These are phyloP conservation scores for Butastur rufipennis DNA, from an alignment of 2,113 vertebrate genomes.

Conservation along the genomic window DNA sequence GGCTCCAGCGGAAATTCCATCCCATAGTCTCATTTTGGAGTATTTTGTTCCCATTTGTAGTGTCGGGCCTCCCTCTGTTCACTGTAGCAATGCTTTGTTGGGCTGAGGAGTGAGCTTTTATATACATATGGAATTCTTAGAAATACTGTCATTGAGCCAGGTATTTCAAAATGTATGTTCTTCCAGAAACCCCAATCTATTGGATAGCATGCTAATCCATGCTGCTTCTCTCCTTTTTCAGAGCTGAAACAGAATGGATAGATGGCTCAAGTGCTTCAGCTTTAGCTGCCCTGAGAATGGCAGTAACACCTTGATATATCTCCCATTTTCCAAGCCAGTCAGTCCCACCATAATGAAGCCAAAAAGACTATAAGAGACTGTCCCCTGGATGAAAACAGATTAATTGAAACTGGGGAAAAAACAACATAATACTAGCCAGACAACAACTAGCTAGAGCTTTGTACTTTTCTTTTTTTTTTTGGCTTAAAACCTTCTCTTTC, in stretches of 20 bases:
- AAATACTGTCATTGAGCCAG: not conserved
- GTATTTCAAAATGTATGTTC: not conserved
- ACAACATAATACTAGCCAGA: not conserved
- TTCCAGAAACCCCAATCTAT: not conserved
- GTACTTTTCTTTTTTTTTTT: not conserved
- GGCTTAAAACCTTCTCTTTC: not conserved
- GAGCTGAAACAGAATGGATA: not conserved
- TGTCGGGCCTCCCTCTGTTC: not conserved
- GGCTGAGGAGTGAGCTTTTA: not conserved
- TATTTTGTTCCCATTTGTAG: conserved; percentile 36
- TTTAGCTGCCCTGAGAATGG: not conserved
- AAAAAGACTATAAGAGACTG: not conserved
- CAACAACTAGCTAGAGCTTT: not conserved
- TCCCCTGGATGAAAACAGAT: not conserved
- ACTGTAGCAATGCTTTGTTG: not conserved
- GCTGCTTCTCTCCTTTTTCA: not conserved
- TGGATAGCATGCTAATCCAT: not conserved
- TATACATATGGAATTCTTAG: conserved; percentile 6
- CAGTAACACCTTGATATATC: not conserved
- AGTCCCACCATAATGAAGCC: not conserved
- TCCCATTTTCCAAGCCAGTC: not conserved
- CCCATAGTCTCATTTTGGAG: conserved; percentile 4
- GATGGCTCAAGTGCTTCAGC: not conserved
- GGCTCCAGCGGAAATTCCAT: not conserved
- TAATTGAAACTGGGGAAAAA: not conserved